A percentile compares a stretch with the other conserved stretches of the same genome.
Conservation (phyloP, 2,113 vertebrate genomes). For the Callopanchax toddi region DNA sequence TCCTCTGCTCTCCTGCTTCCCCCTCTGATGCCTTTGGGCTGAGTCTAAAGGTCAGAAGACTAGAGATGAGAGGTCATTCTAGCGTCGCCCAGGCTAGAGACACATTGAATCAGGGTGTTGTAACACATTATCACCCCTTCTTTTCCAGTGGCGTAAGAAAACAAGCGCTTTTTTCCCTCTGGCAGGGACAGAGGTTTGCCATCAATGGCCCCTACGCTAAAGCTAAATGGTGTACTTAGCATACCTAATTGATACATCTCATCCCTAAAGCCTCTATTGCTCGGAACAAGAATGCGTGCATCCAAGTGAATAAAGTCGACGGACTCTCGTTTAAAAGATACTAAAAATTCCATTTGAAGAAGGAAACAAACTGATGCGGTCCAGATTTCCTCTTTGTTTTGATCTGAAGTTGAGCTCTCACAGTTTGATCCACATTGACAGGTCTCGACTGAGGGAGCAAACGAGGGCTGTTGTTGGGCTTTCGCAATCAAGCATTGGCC, state of each 20-base stretch:
- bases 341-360: slow-evolving; percentile 51
- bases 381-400: slow-evolving; percentile 74
- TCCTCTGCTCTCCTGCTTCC: slow-evolving; percentile 51
- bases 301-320: slow-evolving; percentile 63
- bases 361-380: slow-evolving; percentile 62
- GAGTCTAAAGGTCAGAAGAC: slow-evolving; percentile 88
- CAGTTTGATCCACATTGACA: slow-evolving; percentile 78
- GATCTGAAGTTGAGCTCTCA: slow-evolving; percentile 69
- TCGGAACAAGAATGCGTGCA: slow-evolving; percentile 54
- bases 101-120: slow-evolving; percentile 87
- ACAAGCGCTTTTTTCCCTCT: slow-evolving; percentile 69
- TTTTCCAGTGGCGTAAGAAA: slow-evolving; percentile 79
- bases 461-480: slow-evolving; percentile 66
- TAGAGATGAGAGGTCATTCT: slow-evolving; percentile 84
- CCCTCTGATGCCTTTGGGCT: slow-evolving; percentile 78
- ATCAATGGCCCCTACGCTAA: slow-evolving; percentile 64
- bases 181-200: slow-evolving; percentile 48
- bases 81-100: slow-evolving; percentile 86
- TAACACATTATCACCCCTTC: slow-evolving; percentile 89
- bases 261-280: slow-evolving; percentile 66
- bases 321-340: slow-evolving; percentile 58
- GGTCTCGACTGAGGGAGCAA: slow-evolving; percentile 68
- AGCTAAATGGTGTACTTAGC: slow-evolving; percentile 70
- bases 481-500: slow-evolving; percentile 77
- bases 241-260: slow-evolving; percentile 78